Evolutionary conservation across 2,113 vertebrate genomes (phyloP).

Genomic region (Embiotoca jacksoni): DNA sequence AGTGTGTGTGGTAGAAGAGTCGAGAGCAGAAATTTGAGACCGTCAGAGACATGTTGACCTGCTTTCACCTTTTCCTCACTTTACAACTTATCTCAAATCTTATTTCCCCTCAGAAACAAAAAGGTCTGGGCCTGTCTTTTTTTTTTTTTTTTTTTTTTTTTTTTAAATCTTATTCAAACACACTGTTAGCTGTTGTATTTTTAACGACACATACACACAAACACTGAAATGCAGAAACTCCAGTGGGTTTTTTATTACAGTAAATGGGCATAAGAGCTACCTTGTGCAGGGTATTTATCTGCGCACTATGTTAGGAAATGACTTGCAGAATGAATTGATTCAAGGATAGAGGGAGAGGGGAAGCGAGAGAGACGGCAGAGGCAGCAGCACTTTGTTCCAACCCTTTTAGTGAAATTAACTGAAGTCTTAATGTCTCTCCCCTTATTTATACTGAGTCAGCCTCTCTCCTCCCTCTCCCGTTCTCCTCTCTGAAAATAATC

Average conservation of each 20-base stretch:
- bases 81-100: constrained; percentile 56
- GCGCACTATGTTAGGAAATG: constrained; percentile 67
- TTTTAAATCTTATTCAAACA: constrained; percentile 43
- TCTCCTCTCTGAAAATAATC: constrained; percentile 31
- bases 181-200: constrained; percentile 20
- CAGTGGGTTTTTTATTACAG: constrained; percentile 53
- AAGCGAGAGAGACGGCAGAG: constrained; percentile 51
- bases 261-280: constrained; percentile 63
- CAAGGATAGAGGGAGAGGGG: constrained; percentile 56
- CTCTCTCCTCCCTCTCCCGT: constrained; percentile 10
- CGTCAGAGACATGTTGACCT: constrained; percentile 25
- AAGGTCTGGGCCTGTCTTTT: constrained; percentile 1
- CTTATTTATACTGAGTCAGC: constrained; percentile 84
- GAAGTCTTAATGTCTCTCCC: constrained; percentile 79
- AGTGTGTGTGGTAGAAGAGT: neutral
- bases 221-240: constrained; percentile 30
- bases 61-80: constrained; percentile 52
- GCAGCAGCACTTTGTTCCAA: constrained; percentile 77
- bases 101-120: constrained; percentile 36
- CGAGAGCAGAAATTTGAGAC: constrained; percentile 39
- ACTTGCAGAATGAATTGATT: constrained; percentile 77
- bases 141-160: neutral
- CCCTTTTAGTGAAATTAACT: constrained; percentile 88
- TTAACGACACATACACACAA: constrained; percentile 13
- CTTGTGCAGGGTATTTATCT: constrained; percentile 62